Evolutionary conservation across 1,140 invertebrate genomes (phyloP), one percentile per base, ranked within the genome.

Genomic region (Euwallacea fornicatus): DNA sequence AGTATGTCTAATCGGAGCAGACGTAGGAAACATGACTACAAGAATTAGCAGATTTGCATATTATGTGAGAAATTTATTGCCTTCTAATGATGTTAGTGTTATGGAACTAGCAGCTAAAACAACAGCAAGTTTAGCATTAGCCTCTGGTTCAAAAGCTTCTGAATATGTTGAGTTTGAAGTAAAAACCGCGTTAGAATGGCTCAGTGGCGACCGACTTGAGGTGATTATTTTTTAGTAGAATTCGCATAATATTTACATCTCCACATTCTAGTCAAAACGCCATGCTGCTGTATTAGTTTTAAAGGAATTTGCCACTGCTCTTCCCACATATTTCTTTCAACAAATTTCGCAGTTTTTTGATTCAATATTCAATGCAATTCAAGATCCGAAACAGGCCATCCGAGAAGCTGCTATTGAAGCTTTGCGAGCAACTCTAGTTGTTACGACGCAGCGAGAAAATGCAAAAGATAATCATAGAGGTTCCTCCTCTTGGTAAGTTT

Each of bases 321-420:
- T 97, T 83, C 97, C 97, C 2, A 98, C 97, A 11, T 98, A 97
- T 82, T 99, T 99, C 82, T 99, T 98, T 81, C 96, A 98, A 83
- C 95, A 98, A 86, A 94, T 98, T 0, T 93, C 94, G 13, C 91
- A 91, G 58, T 99, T 99, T 82, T 99, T 99, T 82, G 96, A 98
- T 71, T 86, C 93, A 46, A 98, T 99, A 69, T 96, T 99, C 76
- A 92, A 92, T 77, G 94, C 95, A 2, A 88, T 98, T 42, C 88
- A 92, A 68, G 96, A 99, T 84, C 90, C 93, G 0, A 98, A 98
- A 83, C 88, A 93, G n/a, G 87, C 89, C 11, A 94, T 99, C 69
- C 85, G 97, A 60, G 95, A 98, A 82, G 91, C 91, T 7, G 96
- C 96, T 7, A 94, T 95, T 0, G 93, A 96, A 77, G 96, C 97